Evolutionary conservation across 2,797 vertebrate species (phyloP).

Genomic region (Ctenochaetus hawaiiensis): DNA sequence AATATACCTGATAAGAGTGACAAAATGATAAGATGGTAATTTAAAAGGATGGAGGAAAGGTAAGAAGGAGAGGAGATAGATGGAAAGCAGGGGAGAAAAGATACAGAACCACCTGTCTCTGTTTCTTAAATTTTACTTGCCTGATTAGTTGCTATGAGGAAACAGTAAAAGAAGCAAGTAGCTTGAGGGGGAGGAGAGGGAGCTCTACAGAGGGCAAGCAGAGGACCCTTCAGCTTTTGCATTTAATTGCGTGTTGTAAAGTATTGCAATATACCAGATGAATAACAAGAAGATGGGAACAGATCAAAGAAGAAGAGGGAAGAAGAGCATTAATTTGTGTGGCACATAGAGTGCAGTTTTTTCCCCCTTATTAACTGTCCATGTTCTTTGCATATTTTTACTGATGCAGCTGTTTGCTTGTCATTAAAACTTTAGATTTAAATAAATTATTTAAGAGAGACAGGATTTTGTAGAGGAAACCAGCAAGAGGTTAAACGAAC

Average conservation of each 20-base stretch:
- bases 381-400: background rate
- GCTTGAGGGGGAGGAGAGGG: background rate
- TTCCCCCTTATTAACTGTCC: background rate
- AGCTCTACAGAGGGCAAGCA: background rate
- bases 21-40: slow-evolving; percentile 46
- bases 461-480: background rate
- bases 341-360: background rate
- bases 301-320: slow-evolving; percentile 22
- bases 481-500: background rate
- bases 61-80: slow-evolving; percentile 3
- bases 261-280: slow-evolving; percentile 17
- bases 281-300: background rate
- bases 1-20: slow-evolving; percentile 57
- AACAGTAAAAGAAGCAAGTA: slow-evolving; percentile 8
- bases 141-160: slow-evolving; percentile 3
- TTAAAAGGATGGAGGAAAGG: slow-evolving; percentile 39
- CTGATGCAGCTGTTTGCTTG: background rate
- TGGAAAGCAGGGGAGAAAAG: slow-evolving; percentile 1
- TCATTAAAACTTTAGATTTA: slow-evolving; percentile 8
- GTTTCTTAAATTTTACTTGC: background rate
- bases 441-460: slow-evolving; percentile 12
- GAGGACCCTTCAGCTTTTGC: slow-evolving; percentile 16
- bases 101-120: slow-evolving; percentile 14
- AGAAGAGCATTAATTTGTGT: background rate
- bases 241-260: slow-evolving; percentile 47